A percentile compares a stretch with the other conserved stretches of the same genome.
These are phyloP conservation scores for Elaphurus davidianus DNA, from an alignment of 2,113 vertebrate genomes.

Conservation along the genomic window DNA sequence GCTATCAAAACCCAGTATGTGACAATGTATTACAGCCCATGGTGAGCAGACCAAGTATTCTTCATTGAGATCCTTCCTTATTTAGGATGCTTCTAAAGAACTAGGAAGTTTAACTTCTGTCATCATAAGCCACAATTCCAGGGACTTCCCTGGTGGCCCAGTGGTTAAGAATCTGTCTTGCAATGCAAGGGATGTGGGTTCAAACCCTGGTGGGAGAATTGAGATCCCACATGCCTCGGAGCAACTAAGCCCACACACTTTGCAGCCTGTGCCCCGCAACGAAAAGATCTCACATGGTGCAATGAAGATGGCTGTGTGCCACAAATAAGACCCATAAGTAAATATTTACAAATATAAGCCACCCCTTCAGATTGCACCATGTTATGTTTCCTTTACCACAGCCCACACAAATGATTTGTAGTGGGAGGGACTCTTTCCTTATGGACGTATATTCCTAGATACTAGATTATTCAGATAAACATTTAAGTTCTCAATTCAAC, in stretches of 20 bases:
- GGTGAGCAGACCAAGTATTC: too few species aligned
- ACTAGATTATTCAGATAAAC: not conserved
- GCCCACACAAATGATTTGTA: not conserved
- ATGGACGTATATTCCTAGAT: not conserved
- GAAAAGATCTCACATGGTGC: not conserved
- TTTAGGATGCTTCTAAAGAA: not conserved
- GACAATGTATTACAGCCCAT: not conserved
- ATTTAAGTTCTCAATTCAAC: not conserved
- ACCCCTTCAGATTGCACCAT: not conserved
- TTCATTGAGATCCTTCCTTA: not conserved
- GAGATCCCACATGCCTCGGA: not conserved
- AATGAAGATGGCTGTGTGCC: not conserved
- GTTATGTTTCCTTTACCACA: not conserved
- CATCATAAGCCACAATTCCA: not conserved
- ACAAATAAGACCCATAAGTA: not conserved
- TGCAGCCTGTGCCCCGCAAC: fast-evolving
- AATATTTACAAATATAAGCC: not conserved
- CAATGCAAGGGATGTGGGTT: not conserved
- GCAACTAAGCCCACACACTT: not conserved
- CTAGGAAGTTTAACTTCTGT: not conserved
- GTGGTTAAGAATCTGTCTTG: not conserved
- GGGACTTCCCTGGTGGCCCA: not conserved
- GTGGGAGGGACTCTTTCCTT: not conserved
- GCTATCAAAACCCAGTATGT: not conserved
- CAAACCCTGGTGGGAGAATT: not conserved